Base-by-base conservation (phyloP, 2,888 invertebrate species). In the Drosophila paranaensis region DNA sequence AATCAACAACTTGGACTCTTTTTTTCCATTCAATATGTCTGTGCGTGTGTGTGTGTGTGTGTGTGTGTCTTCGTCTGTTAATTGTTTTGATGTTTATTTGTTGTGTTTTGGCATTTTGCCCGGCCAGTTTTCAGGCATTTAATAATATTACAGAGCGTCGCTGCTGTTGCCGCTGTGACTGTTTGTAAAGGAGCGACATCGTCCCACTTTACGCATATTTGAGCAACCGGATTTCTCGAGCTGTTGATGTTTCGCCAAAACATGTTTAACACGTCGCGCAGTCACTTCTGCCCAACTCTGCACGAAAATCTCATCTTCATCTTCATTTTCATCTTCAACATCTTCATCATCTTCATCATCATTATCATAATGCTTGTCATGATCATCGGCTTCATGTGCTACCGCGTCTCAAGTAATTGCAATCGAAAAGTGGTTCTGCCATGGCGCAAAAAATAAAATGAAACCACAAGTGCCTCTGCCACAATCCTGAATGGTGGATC, bases 131-230 rank as follows among this genome's bases (percentile, higher is more conserved):
- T 74, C 88, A 64, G 80, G 62, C 74, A 74, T 71, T 75, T 89
- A 76, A 85, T 79, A 89, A 77, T 85, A 80, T 56, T 77, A 56
- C 55, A 48, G 30, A 53, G 63, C 40, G 46, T 53, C 60, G 80
- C 27, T 74, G 48, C 54, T 61, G 68, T 16, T 74, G 53, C 50
- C 58, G 75, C n/a, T 43, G 54, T 27, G n/a, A 10, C 25, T 60
- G 69, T 64, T 82, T 66, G 77, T 66, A 79, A 90, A 89, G 90
- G 90, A 88, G 90, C 88, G 79, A 84, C 90, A 82, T 85, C 88
- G 90, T 85, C 90, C 84, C 90, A 85, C 84, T 85, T 84, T 90
- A 84, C 90, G 89, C 90, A 85, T 88, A 88, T 84, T 77, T 85
- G 56, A 88, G 88, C 84, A 85, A 85, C 84, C 84, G 84, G 84